Base-by-base conservation (phyloP, 53 echinoderm and acorn worm species). In the Temnopleurus reevesii region DNA sequence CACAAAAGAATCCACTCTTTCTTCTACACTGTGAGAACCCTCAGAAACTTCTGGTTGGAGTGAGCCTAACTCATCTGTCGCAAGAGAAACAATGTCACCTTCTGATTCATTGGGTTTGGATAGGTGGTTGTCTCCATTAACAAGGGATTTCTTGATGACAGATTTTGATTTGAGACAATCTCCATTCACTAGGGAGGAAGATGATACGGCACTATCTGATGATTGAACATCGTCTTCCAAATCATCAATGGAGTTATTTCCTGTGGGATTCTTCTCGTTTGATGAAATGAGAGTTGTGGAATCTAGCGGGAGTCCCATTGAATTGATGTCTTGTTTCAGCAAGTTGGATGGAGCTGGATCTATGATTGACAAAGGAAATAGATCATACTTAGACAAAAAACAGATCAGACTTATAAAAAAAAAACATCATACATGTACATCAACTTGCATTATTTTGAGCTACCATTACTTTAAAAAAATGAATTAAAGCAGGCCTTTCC, bases 281-380 rank as follows among this genome's bases (percentile, higher is more conserved):
- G 23, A n/a, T 21, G 38, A n/a, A 8, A n/a, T n/a, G n/a, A 38
- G 71, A 71, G 71, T 18, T 21, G 23, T 21, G 27, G 71, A 41
- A 71, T 21, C 71, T 21, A 21, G 71, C 23, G 36, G 71, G 8
- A 43, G 21, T 19, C 71, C 41, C 9, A 41, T 41, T n/a, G 41
- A 41, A 41, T 71, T 38, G 23, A 43, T 36, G n/a, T 71, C 71
- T 17, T 87, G 88, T 35, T 51, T 87, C 71, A 87, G 26, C 53
- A 87, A 66, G 46, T 87, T 71, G 31, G 88, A 87, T 29, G 88
- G 88, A 21, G 71, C 76, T 7, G 88, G 88, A 87, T 87, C 88
- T 87, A 51, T 45, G n/a, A 71, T 41, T 4, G 9, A 41, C 38
- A 41, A 41, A 8, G 41, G 21, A 17, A 38, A 8, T 2, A 38